Base-by-base conservation (phyloP, 2,797 vertebrate species). In the Typhlichthys subterraneus region DNA sequence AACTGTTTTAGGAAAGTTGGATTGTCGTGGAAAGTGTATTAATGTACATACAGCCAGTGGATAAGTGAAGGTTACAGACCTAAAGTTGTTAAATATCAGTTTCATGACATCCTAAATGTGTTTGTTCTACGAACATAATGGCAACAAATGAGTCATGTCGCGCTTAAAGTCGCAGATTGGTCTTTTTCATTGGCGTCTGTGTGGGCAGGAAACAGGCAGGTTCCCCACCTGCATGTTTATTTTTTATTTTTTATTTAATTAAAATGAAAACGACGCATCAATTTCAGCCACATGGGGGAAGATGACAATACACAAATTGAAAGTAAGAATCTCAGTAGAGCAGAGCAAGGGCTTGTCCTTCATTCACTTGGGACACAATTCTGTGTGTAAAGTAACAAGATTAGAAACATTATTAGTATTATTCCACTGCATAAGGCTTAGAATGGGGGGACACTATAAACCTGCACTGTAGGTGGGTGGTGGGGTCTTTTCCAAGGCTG, bases 241-340 rank as follows among this genome's bases (percentile, higher is more conserved):
- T 86, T 61, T 10, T 12, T 82, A 77, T 71, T 88, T 89, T 91
- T 90, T 81, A 92, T 92, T 93, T 92, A 92, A 94, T 94, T 93
- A 92, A 93, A 92, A 71, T 76, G 69, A 89, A 88, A 87, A 77
- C 79, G 83, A 80, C 72, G 84, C 91, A 92, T 92, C 87, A 92
- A 91, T 93, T 92, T 88, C 72, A 79, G 63, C 59, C 17, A 69
- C 63, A 65, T 86, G 74, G 86, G 67, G 80, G 70, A 86, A 90
- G 90, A 92, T 94, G 93, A 93, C 91, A 92, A 91, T 89, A 92
- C 89, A 92, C 91, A 94, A 93, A 93, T 91, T 92, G 91, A 92
- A 93, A 92, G 90, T 85, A 91, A 93, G 90, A 85, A 80, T 85
- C 85, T 87, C 79, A 72, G 76, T 81, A 82, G 79, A 84, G 82